These are phyloP conservation scores for sheep (Ovis aries) DNA, from an alignment of 2,113 vertebrate genomes.

Conservation along the genomic window ARS-UI_Ramb_v3.0 NC_056070.1:70393001-70393500, in stretches of 20 bases:
- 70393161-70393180: neutral
- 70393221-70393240: neutral
- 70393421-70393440: neutral
- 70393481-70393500: neutral
- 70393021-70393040: neutral
- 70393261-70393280: neutral
- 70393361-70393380: neutral
- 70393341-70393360: neutral
- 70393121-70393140: neutral
- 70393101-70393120: neutral
- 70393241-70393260: neutral
- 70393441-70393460: neutral
- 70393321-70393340: neutral
- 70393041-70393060: neutral
- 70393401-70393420: neutral
- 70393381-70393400: neutral
- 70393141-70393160: neutral
- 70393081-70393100: neutral
- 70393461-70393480: neutral
- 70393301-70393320: neutral
- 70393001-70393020: neutral
- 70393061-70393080: neutral
- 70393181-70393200: neutral
- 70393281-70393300: neutral
- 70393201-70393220: neutral